Evolutionary conservation across 1,140 invertebrate genomes (phyloP).

Genomic region (Hirudo medicinalis): DNA sequence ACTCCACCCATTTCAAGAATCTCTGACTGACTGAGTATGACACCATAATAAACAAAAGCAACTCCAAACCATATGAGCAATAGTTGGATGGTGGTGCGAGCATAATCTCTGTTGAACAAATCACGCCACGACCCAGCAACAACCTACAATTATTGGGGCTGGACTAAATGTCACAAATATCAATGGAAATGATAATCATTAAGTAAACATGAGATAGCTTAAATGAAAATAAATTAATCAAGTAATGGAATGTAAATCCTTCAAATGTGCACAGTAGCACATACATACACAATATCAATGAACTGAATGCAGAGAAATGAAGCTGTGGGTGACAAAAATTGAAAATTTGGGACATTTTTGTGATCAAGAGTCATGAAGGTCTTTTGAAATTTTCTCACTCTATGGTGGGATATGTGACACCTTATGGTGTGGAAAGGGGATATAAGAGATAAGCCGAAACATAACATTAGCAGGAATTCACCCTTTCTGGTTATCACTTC

Average conservation of each 20-base stretch:
- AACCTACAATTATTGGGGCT: conserved; percentile 15
- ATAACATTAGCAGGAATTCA: no score
- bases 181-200: neutral
- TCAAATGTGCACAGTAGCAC: no score
- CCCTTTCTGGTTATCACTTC: no score
- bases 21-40: conserved; percentile 85
- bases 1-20: conserved; percentile 52
- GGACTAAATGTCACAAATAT: neutral
- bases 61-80: conserved; percentile 63
- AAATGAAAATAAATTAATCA: neutral
- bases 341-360: no score
- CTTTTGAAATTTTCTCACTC: no score
- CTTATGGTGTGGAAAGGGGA: no score
- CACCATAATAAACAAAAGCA: conserved; percentile 87
- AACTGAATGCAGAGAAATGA: no score
- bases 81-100: conserved; percentile 31
- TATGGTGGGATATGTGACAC: no score
- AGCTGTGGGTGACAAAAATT: no score
- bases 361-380: no score
- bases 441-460: no score
- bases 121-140: conserved; percentile 28
- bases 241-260: neutral
- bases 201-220: neutral
- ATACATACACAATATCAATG: no score
- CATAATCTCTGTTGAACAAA: conserved; percentile 32